These are phyloP conservation scores for Tolypeutes matacus DNA, from an alignment of 2,797 vertebrate species.

Conservation along the genomic window DNA sequence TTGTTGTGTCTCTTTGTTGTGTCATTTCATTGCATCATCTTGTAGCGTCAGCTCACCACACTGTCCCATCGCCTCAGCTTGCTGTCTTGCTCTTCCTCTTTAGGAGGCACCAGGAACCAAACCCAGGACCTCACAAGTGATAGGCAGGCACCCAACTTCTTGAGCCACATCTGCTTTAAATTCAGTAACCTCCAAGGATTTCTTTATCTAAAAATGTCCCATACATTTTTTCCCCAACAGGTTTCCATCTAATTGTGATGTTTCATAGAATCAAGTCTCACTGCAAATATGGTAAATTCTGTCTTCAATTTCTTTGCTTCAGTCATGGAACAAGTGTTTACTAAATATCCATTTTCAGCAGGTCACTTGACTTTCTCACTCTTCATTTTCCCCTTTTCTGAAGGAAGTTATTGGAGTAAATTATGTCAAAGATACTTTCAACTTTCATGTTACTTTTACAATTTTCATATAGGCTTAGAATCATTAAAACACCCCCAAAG, in stretches of 20 bases:
- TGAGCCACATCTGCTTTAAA: not conserved
- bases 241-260: not conserved
- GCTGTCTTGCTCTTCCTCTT: too few species aligned
- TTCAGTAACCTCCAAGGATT: not conserved
- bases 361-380: too few species aligned
- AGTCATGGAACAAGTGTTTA: not conserved
- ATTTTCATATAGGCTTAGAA: constrained; percentile 5
- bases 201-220: not conserved
- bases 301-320: not conserved
- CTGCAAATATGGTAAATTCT: not conserved
- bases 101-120: too few species aligned
- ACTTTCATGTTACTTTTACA: constrained; percentile 4
- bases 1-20: too few species aligned
- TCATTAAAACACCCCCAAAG: not conserved
- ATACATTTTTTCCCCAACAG: not conserved
- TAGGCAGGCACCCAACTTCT: too few species aligned
- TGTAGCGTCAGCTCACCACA: too few species aligned
- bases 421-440: constrained; percentile 5
- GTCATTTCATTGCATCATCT: too few species aligned
- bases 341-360: constrained; percentile 41
- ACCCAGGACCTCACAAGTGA: too few species aligned
- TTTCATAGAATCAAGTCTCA: not conserved
- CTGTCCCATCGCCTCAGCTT: too few species aligned
- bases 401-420: not conserved
- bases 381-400: not conserved